phyloP scores from a whole-genome alignment of 2,797 vertebrate genomes.

The Lithobates pipiens region DNA sequence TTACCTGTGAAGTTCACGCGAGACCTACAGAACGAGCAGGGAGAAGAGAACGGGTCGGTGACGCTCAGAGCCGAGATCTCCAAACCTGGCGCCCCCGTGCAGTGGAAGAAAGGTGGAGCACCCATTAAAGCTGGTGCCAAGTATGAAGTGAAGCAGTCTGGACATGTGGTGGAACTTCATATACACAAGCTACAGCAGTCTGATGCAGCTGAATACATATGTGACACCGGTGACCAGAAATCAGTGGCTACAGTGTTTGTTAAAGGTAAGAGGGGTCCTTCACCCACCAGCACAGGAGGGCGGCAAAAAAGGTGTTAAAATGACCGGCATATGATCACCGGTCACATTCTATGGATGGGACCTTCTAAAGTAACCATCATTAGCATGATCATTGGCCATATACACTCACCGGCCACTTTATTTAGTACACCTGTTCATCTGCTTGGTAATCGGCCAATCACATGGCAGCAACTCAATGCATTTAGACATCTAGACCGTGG shows the following conservation, averaged over 20 bases:
- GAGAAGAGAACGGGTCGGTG: constrained; percentile 70
- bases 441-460: no score
- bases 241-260: constrained; percentile 82
- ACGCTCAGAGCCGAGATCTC: constrained; percentile 82
- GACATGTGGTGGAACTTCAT: constrained; percentile 78
- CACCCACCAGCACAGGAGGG: no score
- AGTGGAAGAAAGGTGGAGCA: constrained; percentile 81
- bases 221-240: constrained; percentile 83
- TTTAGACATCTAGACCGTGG: no score
- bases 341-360: no score
- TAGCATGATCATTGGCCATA: no score
- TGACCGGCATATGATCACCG: no score
- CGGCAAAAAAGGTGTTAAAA: no score
- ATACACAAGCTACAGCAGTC: constrained; percentile 78
- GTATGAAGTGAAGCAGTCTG: constrained; percentile 84
- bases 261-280: constrained; percentile 75
- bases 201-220: constrained; percentile 86
- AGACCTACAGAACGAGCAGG: constrained; percentile 80
- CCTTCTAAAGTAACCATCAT: no score
- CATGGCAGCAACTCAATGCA: no score
- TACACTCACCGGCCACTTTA: no score
- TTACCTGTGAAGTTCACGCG: constrained; percentile 77
- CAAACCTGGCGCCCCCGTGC: constrained; percentile 73
- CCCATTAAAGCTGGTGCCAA: constrained; percentile 79
- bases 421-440: no score